phyloP scores from a whole-genome alignment of 2,888 invertebrate species.

The Patella depressa region DNA sequence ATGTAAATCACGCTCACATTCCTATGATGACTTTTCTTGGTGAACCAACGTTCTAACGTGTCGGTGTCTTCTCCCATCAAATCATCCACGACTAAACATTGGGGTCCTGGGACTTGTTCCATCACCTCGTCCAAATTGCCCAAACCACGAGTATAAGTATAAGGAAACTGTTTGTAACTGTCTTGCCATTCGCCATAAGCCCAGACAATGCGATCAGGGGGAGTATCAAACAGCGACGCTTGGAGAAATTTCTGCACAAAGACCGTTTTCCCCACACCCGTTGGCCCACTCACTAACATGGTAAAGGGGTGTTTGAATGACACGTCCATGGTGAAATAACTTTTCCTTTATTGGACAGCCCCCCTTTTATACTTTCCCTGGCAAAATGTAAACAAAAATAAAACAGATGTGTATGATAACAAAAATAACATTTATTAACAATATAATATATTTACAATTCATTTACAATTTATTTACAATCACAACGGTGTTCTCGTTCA shows the following conservation, averaged over 20 bases:
- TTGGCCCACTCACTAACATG: neutral
- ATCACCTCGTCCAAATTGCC: neutral
- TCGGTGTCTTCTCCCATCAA: conserved; percentile 2
- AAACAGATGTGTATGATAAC: no score
- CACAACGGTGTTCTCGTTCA: neutral
- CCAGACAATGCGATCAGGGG: neutral
- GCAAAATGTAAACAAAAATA: neutral
- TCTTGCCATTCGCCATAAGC: neutral
- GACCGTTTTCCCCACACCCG: neutral
- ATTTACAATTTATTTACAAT: no score
- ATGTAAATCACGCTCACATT: conserved; percentile 19
- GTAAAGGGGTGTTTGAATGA: neutral
- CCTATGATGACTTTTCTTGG: conserved; percentile 17
- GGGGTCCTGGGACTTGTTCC: neutral
- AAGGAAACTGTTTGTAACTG: neutral
- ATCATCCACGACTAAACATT: conserved; percentile 13
- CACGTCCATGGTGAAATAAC: neutral
- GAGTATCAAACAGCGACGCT: neutral
- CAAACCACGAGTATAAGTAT: neutral
- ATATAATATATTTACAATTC: no score
- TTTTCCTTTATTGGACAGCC: neutral
- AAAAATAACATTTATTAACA: no score
- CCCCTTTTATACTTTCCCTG: neutral
- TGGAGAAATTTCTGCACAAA: neutral
- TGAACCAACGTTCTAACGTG: neutral